Conservation (phyloP, 2,888 invertebrate species). For the Tipula vernalis region DNA sequence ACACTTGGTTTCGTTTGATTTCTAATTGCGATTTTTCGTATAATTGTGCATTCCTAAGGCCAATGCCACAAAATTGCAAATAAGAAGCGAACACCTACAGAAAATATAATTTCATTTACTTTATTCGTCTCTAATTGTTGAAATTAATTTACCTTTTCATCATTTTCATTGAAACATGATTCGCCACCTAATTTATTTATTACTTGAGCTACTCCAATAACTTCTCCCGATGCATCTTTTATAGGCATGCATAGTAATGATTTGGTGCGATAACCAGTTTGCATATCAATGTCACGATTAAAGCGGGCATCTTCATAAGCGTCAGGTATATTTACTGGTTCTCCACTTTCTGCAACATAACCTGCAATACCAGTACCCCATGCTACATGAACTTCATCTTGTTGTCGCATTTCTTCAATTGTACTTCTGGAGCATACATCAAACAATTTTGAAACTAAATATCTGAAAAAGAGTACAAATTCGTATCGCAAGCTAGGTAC, state of each 20-base stretch:
- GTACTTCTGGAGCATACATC: constrained; percentile 91
- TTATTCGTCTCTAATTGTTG: not conserved
- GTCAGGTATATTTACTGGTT: constrained; percentile 88
- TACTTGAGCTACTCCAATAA: constrained; percentile 94
- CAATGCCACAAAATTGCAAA: constrained; percentile 93
- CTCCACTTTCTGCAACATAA: constrained; percentile 85
- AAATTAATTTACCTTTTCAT: constrained; percentile 46
- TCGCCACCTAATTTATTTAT: constrained; percentile 82
- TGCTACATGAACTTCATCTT: constrained; percentile 84
- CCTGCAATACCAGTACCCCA: constrained; percentile 95
- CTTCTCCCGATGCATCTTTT: constrained; percentile 86
- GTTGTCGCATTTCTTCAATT: constrained; percentile 81
- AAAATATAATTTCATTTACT: not conserved
- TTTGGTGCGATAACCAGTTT: constrained; percentile 86
- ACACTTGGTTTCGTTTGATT: constrained; percentile 88
- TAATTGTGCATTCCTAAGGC: constrained; percentile 87
- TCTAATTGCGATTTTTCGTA: constrained; percentile 92
- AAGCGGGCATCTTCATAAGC: constrained; percentile 88
- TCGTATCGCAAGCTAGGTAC: not conserved
- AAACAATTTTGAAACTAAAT: constrained; percentile 85
- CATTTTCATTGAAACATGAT: constrained; percentile 62
- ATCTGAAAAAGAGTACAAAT: constrained; percentile 37
- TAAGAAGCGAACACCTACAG: constrained; percentile 74
- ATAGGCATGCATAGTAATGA: constrained; percentile 93
- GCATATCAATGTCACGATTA: constrained; percentile 85